Conservation (phyloP, 2,113 vertebrate species). For the Macheiramphus alcinus region DNA sequence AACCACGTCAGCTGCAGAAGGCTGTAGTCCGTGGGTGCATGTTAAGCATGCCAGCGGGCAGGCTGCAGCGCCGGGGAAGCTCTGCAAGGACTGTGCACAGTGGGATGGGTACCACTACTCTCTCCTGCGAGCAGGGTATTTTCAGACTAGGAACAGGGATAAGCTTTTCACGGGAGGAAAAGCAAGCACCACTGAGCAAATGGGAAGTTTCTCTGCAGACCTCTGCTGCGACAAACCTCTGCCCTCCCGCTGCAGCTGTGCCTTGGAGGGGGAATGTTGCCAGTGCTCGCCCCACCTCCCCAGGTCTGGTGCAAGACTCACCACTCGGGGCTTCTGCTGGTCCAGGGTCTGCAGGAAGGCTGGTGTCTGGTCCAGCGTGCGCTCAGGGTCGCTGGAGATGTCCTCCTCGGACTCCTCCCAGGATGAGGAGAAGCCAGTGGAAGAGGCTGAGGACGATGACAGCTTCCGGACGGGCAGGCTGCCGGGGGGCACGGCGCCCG, state of each 20-base stretch:
- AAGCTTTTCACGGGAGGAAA: neutral
- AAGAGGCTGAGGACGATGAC: slow-evolving; percentile 94
- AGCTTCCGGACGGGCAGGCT: slow-evolving; percentile 84
- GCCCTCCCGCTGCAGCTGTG: neutral
- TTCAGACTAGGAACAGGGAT: neutral
- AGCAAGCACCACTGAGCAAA: neutral
- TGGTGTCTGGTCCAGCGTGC: slow-evolving; percentile 79
- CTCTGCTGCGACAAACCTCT: neutral
- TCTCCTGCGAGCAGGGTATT: fast-evolving
- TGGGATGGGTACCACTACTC: neutral
- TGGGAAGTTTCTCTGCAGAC: neutral
- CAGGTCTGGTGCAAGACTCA: slow-evolving; percentile 68
- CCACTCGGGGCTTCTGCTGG: slow-evolving; percentile 87
- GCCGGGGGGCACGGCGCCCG: slow-evolving; percentile 63
- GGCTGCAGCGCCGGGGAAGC: neutral
- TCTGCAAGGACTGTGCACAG: neutral
- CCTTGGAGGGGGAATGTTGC: fast-evolving
- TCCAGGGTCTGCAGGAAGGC: slow-evolving; percentile 84
- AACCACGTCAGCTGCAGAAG: neutral
- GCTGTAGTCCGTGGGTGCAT: neutral
- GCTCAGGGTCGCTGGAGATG: slow-evolving; percentile 93
- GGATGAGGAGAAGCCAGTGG: slow-evolving; percentile 95
- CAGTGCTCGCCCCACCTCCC: neutral
- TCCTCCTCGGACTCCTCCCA: slow-evolving; percentile 98
- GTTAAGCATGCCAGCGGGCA: neutral